These are phyloP conservation scores for Schizotus pectinicornis DNA, from an alignment of 2,888 invertebrate species.

Conservation along the genomic window DNA sequence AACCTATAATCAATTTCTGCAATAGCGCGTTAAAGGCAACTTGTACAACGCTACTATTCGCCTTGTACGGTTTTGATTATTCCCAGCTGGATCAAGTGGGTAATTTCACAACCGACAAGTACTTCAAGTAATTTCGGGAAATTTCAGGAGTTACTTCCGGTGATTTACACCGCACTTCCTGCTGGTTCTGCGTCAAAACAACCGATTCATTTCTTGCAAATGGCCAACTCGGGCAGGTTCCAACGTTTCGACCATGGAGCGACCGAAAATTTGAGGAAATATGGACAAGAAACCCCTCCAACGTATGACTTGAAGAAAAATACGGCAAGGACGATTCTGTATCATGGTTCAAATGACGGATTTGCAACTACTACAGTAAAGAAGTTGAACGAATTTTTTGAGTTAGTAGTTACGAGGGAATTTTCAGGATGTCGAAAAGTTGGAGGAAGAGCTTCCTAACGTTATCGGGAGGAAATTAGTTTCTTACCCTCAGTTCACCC, in stretches of 20 bases:
- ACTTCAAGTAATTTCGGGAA: not conserved
- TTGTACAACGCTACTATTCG: constrained; percentile 8
- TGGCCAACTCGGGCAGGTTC: constrained; percentile 16
- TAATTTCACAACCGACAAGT: not conserved
- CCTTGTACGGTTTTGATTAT: constrained; percentile 14
- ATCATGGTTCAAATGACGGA: constrained; percentile 20
- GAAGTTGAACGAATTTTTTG: not conserved
- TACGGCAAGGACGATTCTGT: constrained; percentile 23
- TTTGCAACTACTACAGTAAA: constrained; percentile 2
- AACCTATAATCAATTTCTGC: constrained; percentile 8
- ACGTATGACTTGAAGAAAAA: constrained; percentile 25
- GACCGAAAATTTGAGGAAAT: constrained; percentile 20
- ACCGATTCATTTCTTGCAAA: constrained; percentile 18
- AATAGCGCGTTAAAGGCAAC: constrained; percentile 2
- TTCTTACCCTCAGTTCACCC: constrained; percentile 54
- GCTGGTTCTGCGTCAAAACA: constrained; percentile 25
- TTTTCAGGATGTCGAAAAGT: constrained; percentile 55
- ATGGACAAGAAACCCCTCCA: constrained; percentile 25
- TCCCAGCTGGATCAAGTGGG: not conserved
- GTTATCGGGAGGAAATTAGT: constrained; percentile 42
- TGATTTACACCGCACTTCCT: constrained; percentile 16
- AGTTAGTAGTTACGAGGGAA: not conserved
- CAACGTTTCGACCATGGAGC: constrained; percentile 31
- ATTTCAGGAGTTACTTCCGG: constrained; percentile 23
- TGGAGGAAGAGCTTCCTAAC: constrained; percentile 61